phyloP scores from a whole-genome alignment of 2,113 vertebrate genomes.

The Pagrus major region DNA sequence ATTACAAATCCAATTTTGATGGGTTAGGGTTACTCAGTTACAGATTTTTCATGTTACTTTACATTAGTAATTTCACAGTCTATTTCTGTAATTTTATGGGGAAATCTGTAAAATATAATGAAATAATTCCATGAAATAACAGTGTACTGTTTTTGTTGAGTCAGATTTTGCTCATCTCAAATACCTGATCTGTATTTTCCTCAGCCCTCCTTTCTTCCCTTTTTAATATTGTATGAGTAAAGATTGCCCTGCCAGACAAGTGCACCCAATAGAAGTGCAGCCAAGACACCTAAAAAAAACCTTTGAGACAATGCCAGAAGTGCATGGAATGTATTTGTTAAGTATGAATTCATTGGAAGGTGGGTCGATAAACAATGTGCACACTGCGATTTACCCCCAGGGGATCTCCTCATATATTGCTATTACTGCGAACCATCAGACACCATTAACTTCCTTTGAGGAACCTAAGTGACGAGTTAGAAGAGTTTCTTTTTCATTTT shows the following conservation, averaged over 20 bases:
- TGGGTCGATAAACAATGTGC: neutral
- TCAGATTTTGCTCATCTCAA: neutral
- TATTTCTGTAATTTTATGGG: too few relatives aligned
- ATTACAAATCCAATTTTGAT: too few relatives aligned
- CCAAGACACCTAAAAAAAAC: neutral
- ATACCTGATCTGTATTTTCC: neutral
- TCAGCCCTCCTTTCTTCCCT: neutral
- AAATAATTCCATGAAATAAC: too few relatives aligned
- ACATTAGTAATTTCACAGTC: too few relatives aligned
- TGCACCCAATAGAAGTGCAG: neutral
- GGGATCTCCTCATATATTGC: neutral
- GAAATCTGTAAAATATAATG: too few relatives aligned
- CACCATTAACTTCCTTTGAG: neutral
- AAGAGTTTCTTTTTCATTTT: neutral
- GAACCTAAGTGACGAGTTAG: neutral
- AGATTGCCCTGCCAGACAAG: neutral
- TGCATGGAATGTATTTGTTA: neutral
- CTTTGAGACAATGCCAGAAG: neutral
- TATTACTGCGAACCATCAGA: neutral
- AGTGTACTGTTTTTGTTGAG: neutral
- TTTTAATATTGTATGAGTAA: neutral
- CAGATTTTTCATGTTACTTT: too few relatives aligned
- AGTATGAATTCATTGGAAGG: neutral
- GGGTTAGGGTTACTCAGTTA: too few relatives aligned
- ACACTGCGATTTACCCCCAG: neutral